A percentile compares a stretch with the other conserved stretches of the same genome.
These are phyloP conservation scores for Oreocharis arfaki DNA, from an alignment of 2,113 vertebrate species.

Conservation along the genomic window DNA sequence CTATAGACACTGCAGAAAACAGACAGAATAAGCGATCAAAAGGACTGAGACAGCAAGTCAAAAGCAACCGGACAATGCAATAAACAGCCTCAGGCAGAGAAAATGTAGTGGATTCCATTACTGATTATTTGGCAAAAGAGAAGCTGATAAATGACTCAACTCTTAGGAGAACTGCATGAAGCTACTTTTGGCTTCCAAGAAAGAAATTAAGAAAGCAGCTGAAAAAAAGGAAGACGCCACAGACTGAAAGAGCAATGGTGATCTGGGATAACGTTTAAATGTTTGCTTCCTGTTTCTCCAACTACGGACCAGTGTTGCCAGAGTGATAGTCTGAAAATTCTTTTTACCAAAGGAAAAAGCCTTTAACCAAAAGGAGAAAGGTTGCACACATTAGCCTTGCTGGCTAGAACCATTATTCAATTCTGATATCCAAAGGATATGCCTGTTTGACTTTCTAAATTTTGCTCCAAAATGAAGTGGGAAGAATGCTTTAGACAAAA, in stretches of 20 bases:
- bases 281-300: conserved; percentile 11
- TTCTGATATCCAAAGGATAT: neutral
- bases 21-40: neutral
- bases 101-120: neutral
- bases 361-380: neutral
- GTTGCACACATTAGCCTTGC: neutral
- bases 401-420: neutral
- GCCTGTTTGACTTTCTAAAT: neutral
- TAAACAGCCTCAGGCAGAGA: neutral
- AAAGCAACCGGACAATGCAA: neutral
- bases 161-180: neutral
- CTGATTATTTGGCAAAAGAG: conserved; percentile 5
- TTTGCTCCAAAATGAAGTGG: neutral
- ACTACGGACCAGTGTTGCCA: neutral
- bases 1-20: neutral
- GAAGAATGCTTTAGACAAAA: neutral
- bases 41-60: neutral
- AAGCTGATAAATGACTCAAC: conserved; percentile 1
- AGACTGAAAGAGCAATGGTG: neutral
- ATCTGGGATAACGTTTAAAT: neutral
- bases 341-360: neutral
- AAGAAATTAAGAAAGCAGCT: conserved; percentile 15
- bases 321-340: neutral
- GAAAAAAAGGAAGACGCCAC: conserved; percentile 13
- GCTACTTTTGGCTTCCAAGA: conserved; percentile 6